phyloP scores from a whole-genome alignment of 2,888 invertebrate species.

The Onchidella celtica region DNA sequence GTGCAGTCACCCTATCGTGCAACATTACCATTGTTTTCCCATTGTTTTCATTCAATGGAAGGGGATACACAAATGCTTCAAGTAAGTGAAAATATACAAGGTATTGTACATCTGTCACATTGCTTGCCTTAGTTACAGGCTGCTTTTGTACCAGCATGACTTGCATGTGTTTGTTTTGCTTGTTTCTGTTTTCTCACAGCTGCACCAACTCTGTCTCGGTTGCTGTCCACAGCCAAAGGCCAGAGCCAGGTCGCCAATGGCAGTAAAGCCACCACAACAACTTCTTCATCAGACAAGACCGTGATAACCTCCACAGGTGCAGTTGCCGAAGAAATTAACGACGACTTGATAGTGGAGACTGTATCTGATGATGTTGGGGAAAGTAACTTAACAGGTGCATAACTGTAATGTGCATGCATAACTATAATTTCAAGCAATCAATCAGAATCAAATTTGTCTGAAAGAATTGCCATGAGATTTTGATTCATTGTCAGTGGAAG shows the following conservation, averaged over 20 bases:
- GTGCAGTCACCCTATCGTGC: too few species aligned
- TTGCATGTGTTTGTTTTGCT: constrained; percentile 20
- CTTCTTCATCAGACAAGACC: constrained; percentile 9
- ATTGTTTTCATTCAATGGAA: too few species aligned
- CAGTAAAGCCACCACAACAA: not conserved
- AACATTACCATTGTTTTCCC: too few species aligned
- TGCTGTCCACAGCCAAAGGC: constrained; percentile 82
- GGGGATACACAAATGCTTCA: too few species aligned
- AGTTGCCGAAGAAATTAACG: constrained; percentile 5
- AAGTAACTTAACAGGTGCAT: constrained; percentile 47
- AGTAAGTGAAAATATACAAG: too few species aligned
- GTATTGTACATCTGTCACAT: too few species aligned
- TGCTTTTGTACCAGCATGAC: not conserved
- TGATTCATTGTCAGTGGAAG: too few species aligned
- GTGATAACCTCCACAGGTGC: not conserved
- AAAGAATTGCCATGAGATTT: too few species aligned
- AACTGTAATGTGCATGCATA: not conserved
- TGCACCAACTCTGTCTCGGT: constrained; percentile 88
- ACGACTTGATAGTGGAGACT: constrained; percentile 39
- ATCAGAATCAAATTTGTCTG: too few species aligned
- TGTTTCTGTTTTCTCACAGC: constrained; percentile 78
- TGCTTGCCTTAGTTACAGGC: too few species aligned
- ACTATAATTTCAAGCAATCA: too few species aligned
- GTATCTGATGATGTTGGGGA: constrained; percentile 50
- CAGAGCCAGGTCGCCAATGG: not conserved